Conservation (phyloP, 2,113 vertebrate genomes). For the Ptilorrhoa leucosticta region DNA sequence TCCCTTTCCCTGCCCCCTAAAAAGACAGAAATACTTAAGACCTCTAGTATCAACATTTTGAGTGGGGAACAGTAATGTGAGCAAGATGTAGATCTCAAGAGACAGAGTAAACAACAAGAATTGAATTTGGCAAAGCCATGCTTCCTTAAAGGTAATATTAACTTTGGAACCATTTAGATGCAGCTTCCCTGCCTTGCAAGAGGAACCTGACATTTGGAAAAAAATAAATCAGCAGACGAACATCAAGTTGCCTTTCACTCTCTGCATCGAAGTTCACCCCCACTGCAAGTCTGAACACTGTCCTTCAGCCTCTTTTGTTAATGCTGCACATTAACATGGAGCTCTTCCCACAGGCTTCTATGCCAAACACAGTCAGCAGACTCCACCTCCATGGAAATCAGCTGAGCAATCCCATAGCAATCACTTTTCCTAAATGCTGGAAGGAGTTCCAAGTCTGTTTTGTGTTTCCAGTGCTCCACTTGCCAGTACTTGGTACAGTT, state of each 20-base stretch:
- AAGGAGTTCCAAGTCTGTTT: not conserved
- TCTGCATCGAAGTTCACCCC: not conserved
- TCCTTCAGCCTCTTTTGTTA: not conserved
- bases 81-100: not conserved
- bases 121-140: rapidly evolving
- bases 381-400: not conserved
- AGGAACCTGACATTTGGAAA: not conserved
- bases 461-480: not conserved
- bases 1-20: rapidly evolving
- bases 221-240: not conserved
- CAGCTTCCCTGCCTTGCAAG: not conserved
- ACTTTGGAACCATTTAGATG: not conserved
- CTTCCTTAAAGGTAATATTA: not conserved
- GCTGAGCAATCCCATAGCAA: not conserved
- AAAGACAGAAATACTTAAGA: not conserved
- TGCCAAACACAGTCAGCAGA: not conserved
- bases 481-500: not conserved
- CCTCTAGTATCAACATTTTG: not conserved
- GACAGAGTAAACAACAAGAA: not conserved
- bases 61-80: not conserved
- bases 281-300: not conserved
- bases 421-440: not conserved
- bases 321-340: not conserved
- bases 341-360: not conserved
- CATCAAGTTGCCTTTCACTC: not conserved